Percentiles rank a stretch among this genome's conserved stretches.
Conservation (phyloP, 2,113 vertebrate genomes). For the Lophura nycthemera region DNA sequence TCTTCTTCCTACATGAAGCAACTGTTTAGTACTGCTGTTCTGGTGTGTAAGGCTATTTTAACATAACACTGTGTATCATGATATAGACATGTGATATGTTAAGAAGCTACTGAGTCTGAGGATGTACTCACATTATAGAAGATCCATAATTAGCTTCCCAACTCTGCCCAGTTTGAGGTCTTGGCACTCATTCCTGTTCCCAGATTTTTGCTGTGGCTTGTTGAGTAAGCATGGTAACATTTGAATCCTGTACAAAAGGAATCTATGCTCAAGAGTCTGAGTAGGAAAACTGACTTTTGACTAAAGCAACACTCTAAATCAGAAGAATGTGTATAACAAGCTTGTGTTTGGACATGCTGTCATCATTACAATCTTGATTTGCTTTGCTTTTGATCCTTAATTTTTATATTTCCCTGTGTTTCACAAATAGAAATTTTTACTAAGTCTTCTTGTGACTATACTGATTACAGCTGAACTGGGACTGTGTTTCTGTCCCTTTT, state of each 20-base stretch:
- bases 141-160: neutral
- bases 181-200: neutral
- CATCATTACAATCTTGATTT: neutral
- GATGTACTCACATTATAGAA: neutral
- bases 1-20: neutral
- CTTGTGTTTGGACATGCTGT: neutral
- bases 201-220: neutral
- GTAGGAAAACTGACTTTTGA: neutral
- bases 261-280: neutral
- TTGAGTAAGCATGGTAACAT: neutral
- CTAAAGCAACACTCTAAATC: neutral
- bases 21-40: neutral
- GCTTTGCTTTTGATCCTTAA: neutral
- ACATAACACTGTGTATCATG: neutral
- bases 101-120: neutral
- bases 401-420: neutral
- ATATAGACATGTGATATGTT: neutral
- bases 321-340: neutral
- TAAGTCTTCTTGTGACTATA: neutral
- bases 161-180: neutral
- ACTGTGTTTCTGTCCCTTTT: neutral
- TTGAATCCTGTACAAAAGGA: neutral
- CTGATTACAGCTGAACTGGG: neutral
- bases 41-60: neutral
- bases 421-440: neutral